Percentiles rank a stretch among this genome's conserved stretches.
These are phyloP conservation scores for Thermophis baileyi DNA, from an alignment of 2,113 vertebrate genomes.

Conservation along the genomic window DNA sequence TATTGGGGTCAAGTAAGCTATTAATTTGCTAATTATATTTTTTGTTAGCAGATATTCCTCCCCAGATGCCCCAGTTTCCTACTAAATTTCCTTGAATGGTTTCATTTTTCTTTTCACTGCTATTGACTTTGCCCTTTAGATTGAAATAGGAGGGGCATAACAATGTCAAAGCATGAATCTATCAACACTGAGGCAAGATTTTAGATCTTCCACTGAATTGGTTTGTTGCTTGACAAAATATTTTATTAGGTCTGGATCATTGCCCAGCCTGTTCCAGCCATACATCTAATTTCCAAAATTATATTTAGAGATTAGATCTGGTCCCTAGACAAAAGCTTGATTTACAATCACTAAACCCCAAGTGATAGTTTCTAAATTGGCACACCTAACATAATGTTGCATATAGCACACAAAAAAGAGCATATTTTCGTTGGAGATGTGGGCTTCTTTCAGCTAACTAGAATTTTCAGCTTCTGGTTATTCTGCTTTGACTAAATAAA, in stretches of 20 bases:
- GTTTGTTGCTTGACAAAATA: neutral
- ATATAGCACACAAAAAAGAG: neutral
- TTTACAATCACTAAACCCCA: neutral
- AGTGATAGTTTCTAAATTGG: neutral
- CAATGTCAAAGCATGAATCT: neutral
- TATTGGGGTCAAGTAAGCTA: neutral
- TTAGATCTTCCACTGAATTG: neutral
- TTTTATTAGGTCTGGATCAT: neutral
- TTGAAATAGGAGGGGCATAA: neutral
- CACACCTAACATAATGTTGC: neutral
- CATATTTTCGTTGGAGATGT: neutral
- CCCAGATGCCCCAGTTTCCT: neutral
- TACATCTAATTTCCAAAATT: neutral
- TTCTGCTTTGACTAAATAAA: neutral
- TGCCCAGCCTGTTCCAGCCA: neutral
- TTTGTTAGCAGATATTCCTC: neutral
- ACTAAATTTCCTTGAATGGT: neutral
- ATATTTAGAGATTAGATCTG: neutral
- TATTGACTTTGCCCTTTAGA: neutral
- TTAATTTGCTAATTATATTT: neutral
- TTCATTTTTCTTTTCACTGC: neutral
- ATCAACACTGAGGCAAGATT: neutral
- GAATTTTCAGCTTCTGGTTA: neutral
- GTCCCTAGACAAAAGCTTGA: neutral
- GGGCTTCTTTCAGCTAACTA: neutral